Evolutionary conservation across 2,113 vertebrate genomes (phyloP).

Genomic region (Microcebus jonahi): DNA sequence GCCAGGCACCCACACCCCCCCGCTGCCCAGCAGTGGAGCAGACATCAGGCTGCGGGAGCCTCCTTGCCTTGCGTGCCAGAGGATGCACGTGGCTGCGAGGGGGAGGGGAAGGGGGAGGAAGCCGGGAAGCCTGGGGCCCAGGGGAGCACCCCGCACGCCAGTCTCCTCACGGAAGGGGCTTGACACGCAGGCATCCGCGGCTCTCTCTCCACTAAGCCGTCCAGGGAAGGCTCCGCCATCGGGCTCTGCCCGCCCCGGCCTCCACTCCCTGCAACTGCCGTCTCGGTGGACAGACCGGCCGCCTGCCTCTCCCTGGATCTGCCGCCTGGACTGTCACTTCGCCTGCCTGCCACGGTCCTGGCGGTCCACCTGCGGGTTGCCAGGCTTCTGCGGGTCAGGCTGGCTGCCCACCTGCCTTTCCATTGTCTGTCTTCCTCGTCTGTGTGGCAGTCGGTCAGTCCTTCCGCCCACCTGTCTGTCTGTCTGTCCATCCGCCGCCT

Average conservation of each 20-base stretch:
- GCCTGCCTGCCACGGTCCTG: not conserved
- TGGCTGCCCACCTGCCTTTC: not conserved
- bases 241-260: not conserved
- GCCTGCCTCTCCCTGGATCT: not conserved
- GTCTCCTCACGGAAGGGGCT: slow-evolving; percentile 58
- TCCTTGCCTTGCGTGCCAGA: slow-evolving; percentile 47
- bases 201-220: not conserved
- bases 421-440: not conserved
- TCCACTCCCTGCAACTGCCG: not conserved
- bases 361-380: not conserved
- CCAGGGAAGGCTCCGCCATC: not conserved
- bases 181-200: slow-evolving; percentile 72
- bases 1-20: not conserved
- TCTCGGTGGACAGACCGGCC: not conserved
- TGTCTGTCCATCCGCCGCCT: not conserved
- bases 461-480: not conserved
- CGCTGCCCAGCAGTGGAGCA: rapidly evolving
- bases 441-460: no score
- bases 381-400: not conserved
- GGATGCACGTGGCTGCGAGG: not conserved
- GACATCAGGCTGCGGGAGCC: rapidly evolving
- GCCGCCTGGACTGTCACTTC: not conserved
- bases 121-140: slow-evolving; percentile 64
- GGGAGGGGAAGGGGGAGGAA: not conserved
- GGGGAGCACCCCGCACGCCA: slow-evolving; percentile 66